Evolutionary conservation across 2,797 vertebrate genomes (phyloP).

Genomic region (Galagoides demidoff): DNA sequence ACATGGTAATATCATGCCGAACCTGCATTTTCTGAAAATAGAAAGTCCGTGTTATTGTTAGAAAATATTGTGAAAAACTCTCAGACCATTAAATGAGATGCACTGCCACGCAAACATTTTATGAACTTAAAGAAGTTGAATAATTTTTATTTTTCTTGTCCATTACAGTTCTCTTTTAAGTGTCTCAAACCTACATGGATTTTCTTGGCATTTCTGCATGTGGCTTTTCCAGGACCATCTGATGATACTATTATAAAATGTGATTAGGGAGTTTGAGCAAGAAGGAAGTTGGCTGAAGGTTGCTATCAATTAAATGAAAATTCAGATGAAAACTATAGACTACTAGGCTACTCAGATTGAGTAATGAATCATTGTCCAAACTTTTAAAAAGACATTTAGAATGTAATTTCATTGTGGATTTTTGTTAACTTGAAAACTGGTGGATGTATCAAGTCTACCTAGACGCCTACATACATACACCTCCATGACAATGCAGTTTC

Average conservation of each 20-base stretch:
- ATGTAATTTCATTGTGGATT: conserved; percentile 63
- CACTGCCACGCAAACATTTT: conserved; percentile 47
- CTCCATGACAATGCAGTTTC: background rate
- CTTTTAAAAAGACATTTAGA: conserved; percentile 70
- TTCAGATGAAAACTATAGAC: conserved; percentile 74
- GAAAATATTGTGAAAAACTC: conserved; percentile 72
- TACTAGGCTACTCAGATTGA: conserved; percentile 67
- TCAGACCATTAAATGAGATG: conserved; percentile 56
- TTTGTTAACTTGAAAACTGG: conserved; percentile 65
- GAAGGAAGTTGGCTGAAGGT: conserved; percentile 75
- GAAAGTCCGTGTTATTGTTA: conserved; percentile 70
- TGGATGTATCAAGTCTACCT: conserved; percentile 39
- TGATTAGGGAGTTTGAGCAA: conserved; percentile 73
- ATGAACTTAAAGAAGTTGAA: conserved; percentile 59
- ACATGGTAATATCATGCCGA: conserved; percentile 49
- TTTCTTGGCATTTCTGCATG: conserved; percentile 64
- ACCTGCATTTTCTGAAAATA: conserved; percentile 70
- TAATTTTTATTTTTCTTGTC: conserved; percentile 62
- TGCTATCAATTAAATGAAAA: conserved; percentile 79
- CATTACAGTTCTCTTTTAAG: conserved; percentile 66
- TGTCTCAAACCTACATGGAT: conserved; percentile 62
- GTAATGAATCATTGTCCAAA: conserved; percentile 71
- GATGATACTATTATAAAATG: conserved; percentile 75
- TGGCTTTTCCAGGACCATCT: conserved; percentile 64
- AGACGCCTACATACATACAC: conserved; percentile 10